Percentiles rank a stretch among this genome's conserved stretches.
Conservation (phyloP, 2,113 vertebrate genomes). For the Tonatia bakeri region DNA sequence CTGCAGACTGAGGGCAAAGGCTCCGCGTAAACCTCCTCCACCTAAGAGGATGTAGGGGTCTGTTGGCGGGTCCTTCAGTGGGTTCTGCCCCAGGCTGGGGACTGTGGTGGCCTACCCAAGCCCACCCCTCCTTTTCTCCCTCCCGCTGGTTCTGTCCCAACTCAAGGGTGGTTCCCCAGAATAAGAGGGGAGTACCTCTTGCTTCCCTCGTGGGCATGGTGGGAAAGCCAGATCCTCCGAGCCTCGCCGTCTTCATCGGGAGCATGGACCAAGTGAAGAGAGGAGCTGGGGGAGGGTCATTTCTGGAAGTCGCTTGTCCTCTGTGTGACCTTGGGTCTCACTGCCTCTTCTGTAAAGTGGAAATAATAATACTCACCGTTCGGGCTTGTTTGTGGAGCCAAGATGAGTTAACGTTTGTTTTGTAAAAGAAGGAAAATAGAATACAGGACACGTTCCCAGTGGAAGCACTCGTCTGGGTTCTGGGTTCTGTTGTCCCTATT, state of each 20-base stretch:
- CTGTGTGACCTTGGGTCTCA: not conserved
- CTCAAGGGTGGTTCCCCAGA: not conserved
- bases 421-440: not conserved
- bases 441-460: not conserved
- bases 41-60: not conserved
- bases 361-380: no score
- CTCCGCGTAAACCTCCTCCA: not conserved
- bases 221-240: not conserved
- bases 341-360: not conserved
- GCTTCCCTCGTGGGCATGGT: not conserved
- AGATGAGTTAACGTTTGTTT: fast-evolving
- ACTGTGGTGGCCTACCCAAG: not conserved
- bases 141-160: fast-evolving
- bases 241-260: not conserved
- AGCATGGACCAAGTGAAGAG: not conserved
- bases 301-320: not conserved
- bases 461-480: not conserved
- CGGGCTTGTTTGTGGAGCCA: not conserved
- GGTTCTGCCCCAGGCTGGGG: not conserved
- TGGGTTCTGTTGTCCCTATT: not conserved
- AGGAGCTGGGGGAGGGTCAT: not conserved
- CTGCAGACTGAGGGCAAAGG: not conserved
- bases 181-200: fast-evolving
- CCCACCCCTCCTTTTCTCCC: not conserved
- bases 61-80: not conserved